Percentiles rank a stretch among this genome's conserved stretches.
Evolutionary conservation across 2,888 invertebrate genomes (phyloP).

Genomic region (Venustoraphidia nigricollis): DNA sequence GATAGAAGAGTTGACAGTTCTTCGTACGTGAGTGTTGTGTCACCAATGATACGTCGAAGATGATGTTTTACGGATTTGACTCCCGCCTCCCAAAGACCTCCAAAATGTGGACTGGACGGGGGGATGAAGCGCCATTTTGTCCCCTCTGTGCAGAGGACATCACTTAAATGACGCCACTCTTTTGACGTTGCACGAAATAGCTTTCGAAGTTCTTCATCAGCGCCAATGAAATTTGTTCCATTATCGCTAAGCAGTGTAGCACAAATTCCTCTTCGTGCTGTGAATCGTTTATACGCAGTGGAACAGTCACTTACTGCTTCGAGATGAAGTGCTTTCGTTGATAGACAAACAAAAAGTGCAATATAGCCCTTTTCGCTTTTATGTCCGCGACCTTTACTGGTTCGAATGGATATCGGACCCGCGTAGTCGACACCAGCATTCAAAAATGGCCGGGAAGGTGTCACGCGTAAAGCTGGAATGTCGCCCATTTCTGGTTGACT

Average conservation of each 20-base stretch:
- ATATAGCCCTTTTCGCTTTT: constrained; percentile 13
- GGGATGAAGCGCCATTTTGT: too few species aligned
- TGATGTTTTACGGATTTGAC: too few species aligned
- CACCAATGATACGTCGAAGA: too few species aligned
- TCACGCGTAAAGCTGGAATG: constrained; percentile 11
- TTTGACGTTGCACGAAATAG: neutral
- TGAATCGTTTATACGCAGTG: constrained; percentile 13
- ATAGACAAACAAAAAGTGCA: constrained; percentile 15
- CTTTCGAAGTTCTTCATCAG: neutral
- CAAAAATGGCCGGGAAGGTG: constrained; percentile 7
- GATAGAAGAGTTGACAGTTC: too few species aligned
- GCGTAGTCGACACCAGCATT: constrained; percentile 15
- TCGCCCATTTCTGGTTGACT: constrained; percentile 13
- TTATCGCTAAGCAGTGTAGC: constrained; percentile 14
- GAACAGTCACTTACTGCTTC: constrained; percentile 14
- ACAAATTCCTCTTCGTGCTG: constrained; percentile 12
- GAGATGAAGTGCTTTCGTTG: constrained; percentile 14
- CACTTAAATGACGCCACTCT: too few species aligned
- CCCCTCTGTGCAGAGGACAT: too few species aligned
- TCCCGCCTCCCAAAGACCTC: too few species aligned
- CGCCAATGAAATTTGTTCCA: constrained; percentile 15
- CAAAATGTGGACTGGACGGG: too few species aligned
- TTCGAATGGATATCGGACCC: constrained; percentile 10
- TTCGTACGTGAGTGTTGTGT: too few species aligned
- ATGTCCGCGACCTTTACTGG: constrained; percentile 10